Base-by-base conservation (phyloP, 2,797 vertebrate species). In the Limnodromus scolopaceus region DNA sequence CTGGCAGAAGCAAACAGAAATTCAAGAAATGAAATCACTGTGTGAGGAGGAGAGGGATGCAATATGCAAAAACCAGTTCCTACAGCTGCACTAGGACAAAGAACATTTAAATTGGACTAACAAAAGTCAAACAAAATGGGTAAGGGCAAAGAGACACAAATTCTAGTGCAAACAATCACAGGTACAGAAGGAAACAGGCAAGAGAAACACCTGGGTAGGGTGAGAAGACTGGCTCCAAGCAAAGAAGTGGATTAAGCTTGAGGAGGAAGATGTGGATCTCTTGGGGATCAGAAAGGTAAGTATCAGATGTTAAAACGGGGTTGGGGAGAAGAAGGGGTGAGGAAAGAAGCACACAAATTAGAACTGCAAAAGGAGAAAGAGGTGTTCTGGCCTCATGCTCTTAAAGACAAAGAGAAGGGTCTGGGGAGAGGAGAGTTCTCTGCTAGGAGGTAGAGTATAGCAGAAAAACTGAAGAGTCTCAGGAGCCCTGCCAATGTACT, bases 1-100 rank as follows among this genome's bases (percentile, higher is more conserved):
- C 58, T 96, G 66, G 60, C 68, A 89, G 65, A 76, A 79, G 22
- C 34, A 78, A 93, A 66, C 9, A 82, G 41, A 83, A 76, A 79
- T 66, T 82, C 32, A 77, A 76, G 54, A 80, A 87, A 48, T 18
- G 1, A 79, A 86, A 84, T 74, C 6, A 18, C 8, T 65, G 12
- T 5, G 0, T 64, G 34, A 78, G 72, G 28, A 70, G 27, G 8
- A 85, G 28, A 77, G 43, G 38, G 30, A 84, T 65, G 49, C 20
- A 45, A 22, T 63, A 60, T 24, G 45, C 53, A 48, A 75, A 48
- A 90, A 39, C 8, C 4, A 0, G 19, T 46, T 82, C 16, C 75
- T 89, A 15, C 27, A 83, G n/a, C 45, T 75, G 39, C 43, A 22
- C 22, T 45, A 45, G 32, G 18, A 63, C 36, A 80, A 91, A 91